Evolutionary conservation across 2,797 vertebrate genomes (phyloP), one percentile per base, ranked within the genome.

Genomic region (Leptodactylus fallax): DNA sequence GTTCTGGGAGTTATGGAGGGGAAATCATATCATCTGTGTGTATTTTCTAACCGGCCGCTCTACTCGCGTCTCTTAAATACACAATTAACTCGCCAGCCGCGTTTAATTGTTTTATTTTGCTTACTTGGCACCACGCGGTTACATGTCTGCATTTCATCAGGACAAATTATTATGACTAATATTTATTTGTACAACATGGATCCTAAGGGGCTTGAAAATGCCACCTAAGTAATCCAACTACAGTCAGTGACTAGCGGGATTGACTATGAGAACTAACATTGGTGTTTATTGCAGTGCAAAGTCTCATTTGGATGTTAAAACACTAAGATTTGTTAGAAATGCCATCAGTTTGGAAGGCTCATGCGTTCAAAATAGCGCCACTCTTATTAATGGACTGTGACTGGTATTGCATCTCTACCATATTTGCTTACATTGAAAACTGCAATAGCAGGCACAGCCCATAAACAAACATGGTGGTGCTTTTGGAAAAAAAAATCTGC

Each of bases 21-120:
- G 81, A 85, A 82, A 83, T 83, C 84, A 89, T 56, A 82, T 89
- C 79, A 89, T 86, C 60, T 81, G 53, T 55, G 61, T 49, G 56
- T n/a, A 76, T 77, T 81, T 67, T 77, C 67, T 61, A n/a, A 78
- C 14, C 36, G 56, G 55, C 65, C 63, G 47, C 81, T 89, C 56
- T 21, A 23, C 49, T 79, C 63, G 63, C 55, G 74, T 87, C 71
- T 76, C 21, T 89, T 86, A 77, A 14, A 71, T 83, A 83, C 61
- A 61, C 72, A 88, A 88, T 76, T 51, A 53, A 27, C 49, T 53
- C 83, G 56, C 25, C 45, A 17, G 79, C 21, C 36, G 79, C 58
- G 47, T 79, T 79, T 79, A 56, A 56, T 79, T 79, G 53, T 69
- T 83, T 69, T 77, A 63, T 81, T 65, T 81, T 49, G 60, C 45